phyloP scores from a whole-genome alignment of 2,113 vertebrate species.

The Vulpes ferrilata region DNA sequence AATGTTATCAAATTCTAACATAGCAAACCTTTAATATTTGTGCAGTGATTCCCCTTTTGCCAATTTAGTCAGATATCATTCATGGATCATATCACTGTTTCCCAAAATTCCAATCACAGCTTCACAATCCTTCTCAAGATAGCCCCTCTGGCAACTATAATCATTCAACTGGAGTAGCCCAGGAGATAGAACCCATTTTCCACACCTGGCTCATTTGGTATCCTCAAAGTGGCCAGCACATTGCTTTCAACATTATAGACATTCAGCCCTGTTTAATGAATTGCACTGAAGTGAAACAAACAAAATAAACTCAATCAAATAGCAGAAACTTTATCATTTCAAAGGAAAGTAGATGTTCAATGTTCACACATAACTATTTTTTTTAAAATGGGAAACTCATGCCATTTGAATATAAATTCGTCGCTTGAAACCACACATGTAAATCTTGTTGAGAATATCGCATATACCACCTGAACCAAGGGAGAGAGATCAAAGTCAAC shows the following conservation, averaged over 20 bases:
- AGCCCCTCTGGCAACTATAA: neutral
- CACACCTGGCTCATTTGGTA: neutral
- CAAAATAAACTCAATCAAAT: neutral
- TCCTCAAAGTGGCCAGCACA: neutral
- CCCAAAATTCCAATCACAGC: neutral
- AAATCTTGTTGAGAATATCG: constrained; percentile 7
- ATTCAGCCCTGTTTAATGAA: neutral
- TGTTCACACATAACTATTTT: neutral
- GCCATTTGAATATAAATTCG: constrained; percentile 3
- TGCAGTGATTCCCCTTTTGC: neutral
- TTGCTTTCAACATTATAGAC: neutral
- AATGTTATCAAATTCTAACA: constrained; percentile 11
- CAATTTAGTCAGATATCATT: neutral
- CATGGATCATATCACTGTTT: constrained; percentile 19
- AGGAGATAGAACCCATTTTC: neutral
- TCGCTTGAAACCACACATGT: neutral
- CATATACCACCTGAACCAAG: neutral
- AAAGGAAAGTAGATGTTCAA: neutral
- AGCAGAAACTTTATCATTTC: neutral
- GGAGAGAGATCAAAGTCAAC: constrained; percentile 27
- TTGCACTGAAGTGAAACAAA: constrained; percentile 17
- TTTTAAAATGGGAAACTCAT: neutral
- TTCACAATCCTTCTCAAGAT: neutral
- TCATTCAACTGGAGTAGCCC: neutral
- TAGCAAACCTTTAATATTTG: constrained; percentile 30